phyloP scores from a whole-genome alignment of 2,888 invertebrate genomes.

The Nomada fucata region DNA sequence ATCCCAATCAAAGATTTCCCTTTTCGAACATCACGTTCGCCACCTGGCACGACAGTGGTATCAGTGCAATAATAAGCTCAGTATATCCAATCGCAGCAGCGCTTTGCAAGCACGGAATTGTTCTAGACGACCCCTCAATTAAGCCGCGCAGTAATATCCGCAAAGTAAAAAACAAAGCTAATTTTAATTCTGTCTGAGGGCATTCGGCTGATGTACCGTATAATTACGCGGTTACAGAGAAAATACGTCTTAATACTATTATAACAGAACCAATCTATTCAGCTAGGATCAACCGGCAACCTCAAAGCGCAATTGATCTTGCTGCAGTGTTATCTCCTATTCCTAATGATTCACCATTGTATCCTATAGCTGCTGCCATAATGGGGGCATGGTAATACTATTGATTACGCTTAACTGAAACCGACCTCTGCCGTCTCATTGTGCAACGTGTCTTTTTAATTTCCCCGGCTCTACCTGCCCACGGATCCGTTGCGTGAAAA shows the following conservation, averaged over 20 bases:
- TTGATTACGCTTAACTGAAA: constrained; percentile 70
- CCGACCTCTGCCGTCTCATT: constrained; percentile 44
- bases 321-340: constrained; percentile 69
- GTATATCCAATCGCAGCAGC: neutral
- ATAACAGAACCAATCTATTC: constrained; percentile 66
- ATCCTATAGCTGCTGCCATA: constrained; percentile 56
- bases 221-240: constrained; percentile 53
- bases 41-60: no score
- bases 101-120: neutral
- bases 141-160: neutral
- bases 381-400: constrained; percentile 68
- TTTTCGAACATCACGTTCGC: no score
- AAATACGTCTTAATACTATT: constrained; percentile 65
- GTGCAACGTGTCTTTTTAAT: constrained; percentile 30
- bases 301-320: constrained; percentile 71
- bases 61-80: neutral
- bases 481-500: neutral
- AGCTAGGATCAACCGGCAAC: constrained; percentile 54
- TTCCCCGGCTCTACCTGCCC: constrained; percentile 2
- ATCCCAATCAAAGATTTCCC: no score
- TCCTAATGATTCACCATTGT: constrained; percentile 74
- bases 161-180: neutral
- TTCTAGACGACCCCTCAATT: neutral
- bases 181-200: constrained; percentile 15
- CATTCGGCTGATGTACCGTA: constrained; percentile 26